Evolutionary conservation across 2,113 vertebrate species (phyloP), one percentile per base, ranked within the genome.

Genomic region (Patagioenas fasciata): DNA sequence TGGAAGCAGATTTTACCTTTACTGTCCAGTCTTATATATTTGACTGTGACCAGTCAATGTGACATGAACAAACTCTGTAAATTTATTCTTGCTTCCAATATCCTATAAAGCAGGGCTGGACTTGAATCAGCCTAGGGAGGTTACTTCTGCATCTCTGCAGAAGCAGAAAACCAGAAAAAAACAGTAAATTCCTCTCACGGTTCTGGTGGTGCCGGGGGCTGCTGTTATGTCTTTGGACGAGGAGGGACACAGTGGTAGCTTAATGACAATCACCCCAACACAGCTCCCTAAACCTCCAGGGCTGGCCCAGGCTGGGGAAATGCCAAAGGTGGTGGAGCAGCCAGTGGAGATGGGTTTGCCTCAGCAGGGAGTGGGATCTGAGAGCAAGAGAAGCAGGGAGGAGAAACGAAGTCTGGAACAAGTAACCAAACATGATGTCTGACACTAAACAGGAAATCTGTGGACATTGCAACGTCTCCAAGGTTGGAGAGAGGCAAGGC

Each of bases 301-400:
- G 2, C 67, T 20, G 7, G 10, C 19, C 53, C 54, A 65, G 44
- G 2, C 0, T 23, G n/a, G 34, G n/a, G 57, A 53, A 48, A 83
- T 0, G 2, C 29, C 29, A 34, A 8, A 0, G 1, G 14, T 1
- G 24, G 32, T 48, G 44, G 13, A 15, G 40, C 12, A 69, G 15
- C 10, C 20, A 53, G 21, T 29, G 40, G 7, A 44, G 17, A 8
- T 61, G 38, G 7, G 11, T 32, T 85, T 94, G 18, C 15, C 54
- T 66, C 50, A 57, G 26, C 16, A 25, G 50, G 13, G 61, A 29
- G 5, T 6, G 20, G 6, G 6, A 50, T 24, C 14, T 79, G 19
- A 2, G 4, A 80, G 10, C 13, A 34, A 36, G 54, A 11, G 29
- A 70, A 48, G 15, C 15, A 57, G 50, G 34, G 4, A 54, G 6